Conservation (phyloP, 2,113 vertebrate genomes). For the Corythoichthys intestinalis region DNA sequence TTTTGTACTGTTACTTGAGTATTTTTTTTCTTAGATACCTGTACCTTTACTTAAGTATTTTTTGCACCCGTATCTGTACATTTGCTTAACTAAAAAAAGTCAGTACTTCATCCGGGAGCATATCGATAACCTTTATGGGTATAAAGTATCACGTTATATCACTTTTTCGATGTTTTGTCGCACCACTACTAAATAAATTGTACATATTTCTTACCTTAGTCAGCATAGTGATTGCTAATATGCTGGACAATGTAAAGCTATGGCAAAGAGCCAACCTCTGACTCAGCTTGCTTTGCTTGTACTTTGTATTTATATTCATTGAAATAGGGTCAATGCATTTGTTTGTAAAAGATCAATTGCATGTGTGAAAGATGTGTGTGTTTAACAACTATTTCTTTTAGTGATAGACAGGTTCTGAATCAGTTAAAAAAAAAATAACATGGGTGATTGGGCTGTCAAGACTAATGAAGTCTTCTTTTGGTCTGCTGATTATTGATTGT, state of each 20-base stretch:
- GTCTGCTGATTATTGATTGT: slow-evolving; percentile 11
- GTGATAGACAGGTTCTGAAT: slow-evolving; percentile 10
- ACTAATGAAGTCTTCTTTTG: slow-evolving; percentile 23
- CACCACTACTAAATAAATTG: background rate
- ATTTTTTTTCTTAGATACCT: too few species aligned
- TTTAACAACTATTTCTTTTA: slow-evolving; percentile 27
- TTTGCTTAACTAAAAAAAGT: too few species aligned
- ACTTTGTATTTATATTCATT: slow-evolving; percentile 39
- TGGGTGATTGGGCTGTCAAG: slow-evolving; percentile 23
- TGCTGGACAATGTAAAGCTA: background rate
- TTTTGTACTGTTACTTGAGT: too few species aligned
- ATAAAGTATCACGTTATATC: too few species aligned
- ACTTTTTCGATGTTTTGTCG: too few species aligned
- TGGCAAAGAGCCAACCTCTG: slow-evolving; percentile 37
- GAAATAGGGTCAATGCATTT: slow-evolving; percentile 18
- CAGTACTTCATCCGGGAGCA: too few species aligned
- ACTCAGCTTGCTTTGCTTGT: slow-evolving; percentile 50
- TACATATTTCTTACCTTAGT: background rate
- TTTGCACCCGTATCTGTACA: too few species aligned
- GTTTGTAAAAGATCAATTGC: slow-evolving; percentile 24
- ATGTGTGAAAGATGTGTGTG: slow-evolving; percentile 28
- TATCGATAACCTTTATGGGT: too few species aligned
- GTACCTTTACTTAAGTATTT: too few species aligned
- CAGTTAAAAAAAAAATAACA: slow-evolving; percentile 1
- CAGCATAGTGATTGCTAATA: background rate